phyloP scores from a whole-genome alignment of 2,797 vertebrate species.

The Enteromius anoplus region DNA sequence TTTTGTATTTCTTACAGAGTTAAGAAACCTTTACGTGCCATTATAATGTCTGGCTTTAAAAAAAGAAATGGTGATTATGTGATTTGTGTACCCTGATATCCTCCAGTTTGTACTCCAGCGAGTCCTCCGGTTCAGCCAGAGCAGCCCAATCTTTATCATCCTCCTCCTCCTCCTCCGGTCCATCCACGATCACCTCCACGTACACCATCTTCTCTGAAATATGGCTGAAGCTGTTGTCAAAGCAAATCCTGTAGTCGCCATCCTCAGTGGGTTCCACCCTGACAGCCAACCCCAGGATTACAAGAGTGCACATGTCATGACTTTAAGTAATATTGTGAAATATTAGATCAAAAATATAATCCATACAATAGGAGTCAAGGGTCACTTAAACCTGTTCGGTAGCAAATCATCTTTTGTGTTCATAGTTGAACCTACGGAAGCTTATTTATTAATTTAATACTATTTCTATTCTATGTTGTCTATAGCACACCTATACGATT shows the following conservation, averaged over 20 bases:
- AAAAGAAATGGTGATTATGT: no score
- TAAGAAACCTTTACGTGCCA: background rate
- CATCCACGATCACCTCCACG: conserved; percentile 80
- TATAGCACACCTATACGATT: no score
- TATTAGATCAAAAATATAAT: background rate
- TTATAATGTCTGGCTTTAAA: background rate
- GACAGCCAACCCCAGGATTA: conserved; percentile 6
- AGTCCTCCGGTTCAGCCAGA: conserved; percentile 71
- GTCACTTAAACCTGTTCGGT: background rate
- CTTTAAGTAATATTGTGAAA: background rate
- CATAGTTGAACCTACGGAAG: background rate
- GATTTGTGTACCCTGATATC: conserved; percentile 83
- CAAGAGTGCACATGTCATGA: background rate
- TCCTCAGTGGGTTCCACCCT: conserved; percentile 83
- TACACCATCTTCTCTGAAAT: conserved; percentile 87
- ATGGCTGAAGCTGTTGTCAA: conserved; percentile 91
- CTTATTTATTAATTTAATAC: background rate
- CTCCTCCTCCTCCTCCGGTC: conserved; percentile 53
- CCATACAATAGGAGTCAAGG: background rate
- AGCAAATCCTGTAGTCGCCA: conserved; percentile 88
- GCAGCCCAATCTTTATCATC: conserved; percentile 69
- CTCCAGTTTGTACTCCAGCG: conserved; percentile 81
- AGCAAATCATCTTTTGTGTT: background rate
- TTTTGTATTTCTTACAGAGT: background rate
- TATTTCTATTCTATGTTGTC: no score